Evolutionary conservation across 1,140 invertebrate species (phyloP).

Genomic region (Drosophila nikananu): DNA sequence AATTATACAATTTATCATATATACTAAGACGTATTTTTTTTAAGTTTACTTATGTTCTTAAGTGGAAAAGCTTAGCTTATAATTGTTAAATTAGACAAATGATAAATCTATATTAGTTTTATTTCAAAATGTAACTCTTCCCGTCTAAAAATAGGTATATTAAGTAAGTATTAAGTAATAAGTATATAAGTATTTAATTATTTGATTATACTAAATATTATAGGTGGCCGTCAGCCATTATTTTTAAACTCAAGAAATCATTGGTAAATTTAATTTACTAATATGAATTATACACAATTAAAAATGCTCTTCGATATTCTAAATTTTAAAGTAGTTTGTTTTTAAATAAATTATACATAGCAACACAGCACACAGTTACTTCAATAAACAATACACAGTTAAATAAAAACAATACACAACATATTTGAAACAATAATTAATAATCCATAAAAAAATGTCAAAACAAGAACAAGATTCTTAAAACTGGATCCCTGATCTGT

Average conservation of each 20-base stretch:
- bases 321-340: background rate
- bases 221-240: too few relatives aligned
- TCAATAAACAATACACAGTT: background rate
- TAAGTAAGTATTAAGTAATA: too few relatives aligned
- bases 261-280: too few relatives aligned
- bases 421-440: background rate
- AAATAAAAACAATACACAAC: background rate
- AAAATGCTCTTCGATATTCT: too few relatives aligned
- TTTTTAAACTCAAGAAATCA: too few relatives aligned
- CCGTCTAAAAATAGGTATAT: too few relatives aligned
- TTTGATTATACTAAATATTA: too few relatives aligned
- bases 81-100: too few relatives aligned
- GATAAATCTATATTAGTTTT: too few relatives aligned
- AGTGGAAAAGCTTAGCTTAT: background rate
- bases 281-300: too few relatives aligned
- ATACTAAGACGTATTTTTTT: background rate
- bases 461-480: background rate
- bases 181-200: too few relatives aligned
- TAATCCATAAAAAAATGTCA: background rate
- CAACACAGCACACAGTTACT: background rate
- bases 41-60: background rate
- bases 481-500: background rate
- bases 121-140: too few relatives aligned
- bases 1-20: background rate
- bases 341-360: background rate